These are phyloP conservation scores for Fukomys damarensis DNA, from an alignment of 2,113 vertebrate genomes.

Conservation along the genomic window DNA sequence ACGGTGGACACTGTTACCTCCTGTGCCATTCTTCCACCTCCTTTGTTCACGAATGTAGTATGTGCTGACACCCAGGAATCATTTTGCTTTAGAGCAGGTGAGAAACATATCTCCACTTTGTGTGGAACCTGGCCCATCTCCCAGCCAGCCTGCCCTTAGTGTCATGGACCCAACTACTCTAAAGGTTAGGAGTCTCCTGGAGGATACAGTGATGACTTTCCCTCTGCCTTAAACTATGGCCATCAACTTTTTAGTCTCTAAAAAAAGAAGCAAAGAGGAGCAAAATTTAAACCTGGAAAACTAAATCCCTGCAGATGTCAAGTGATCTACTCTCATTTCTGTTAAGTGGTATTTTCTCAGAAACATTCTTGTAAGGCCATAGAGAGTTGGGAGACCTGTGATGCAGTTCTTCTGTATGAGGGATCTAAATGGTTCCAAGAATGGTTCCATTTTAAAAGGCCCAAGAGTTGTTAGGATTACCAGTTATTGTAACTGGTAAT, in stretches of 20 bases:
- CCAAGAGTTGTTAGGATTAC: background rate
- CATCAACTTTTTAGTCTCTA: background rate
- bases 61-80: background rate
- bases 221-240: background rate
- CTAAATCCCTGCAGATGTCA: background rate
- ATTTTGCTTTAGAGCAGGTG: constrained; percentile 11
- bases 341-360: background rate
- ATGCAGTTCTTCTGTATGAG: background rate
- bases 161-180: background rate
- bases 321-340: background rate
- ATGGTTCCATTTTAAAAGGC: background rate
- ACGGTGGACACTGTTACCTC: background rate
- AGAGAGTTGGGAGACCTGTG: background rate
- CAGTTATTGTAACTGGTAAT: background rate
- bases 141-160: background rate
- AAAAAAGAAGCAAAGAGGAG: background rate
- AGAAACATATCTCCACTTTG: background rate
- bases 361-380: background rate
- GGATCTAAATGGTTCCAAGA: background rate
- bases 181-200: background rate
- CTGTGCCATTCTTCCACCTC: background rate
- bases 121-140: background rate
- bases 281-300: background rate
- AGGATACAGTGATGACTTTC: background rate
- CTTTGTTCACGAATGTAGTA: background rate